These are phyloP conservation scores for Lomographa bimaculata DNA, from an alignment of 2,888 invertebrate genomes.

Conservation along the genomic window DNA sequence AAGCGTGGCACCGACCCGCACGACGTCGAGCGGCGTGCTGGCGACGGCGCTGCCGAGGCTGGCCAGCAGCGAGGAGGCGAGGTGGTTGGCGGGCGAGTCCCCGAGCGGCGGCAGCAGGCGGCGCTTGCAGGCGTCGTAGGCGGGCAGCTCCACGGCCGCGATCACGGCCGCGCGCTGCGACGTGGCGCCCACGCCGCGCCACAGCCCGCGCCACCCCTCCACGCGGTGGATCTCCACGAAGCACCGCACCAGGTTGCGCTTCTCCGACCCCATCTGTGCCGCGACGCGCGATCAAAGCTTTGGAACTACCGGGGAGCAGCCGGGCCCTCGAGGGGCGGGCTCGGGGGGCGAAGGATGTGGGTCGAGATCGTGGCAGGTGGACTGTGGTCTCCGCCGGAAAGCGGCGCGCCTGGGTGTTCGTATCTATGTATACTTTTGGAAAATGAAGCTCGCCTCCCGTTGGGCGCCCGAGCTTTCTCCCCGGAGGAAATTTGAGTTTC, in stretches of 20 bases:
- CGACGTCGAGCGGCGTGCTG: slow-evolving; percentile 96
- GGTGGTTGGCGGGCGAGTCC: slow-evolving; percentile 93
- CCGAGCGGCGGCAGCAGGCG: slow-evolving; percentile 87
- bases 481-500: too few relatives aligned
- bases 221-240: slow-evolving; percentile 91
- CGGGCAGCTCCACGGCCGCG: slow-evolving; percentile 96
- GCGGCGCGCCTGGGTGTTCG: too few relatives aligned
- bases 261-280: slow-evolving; percentile 80
- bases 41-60: slow-evolving; percentile 96
- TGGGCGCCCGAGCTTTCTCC: too few relatives aligned
- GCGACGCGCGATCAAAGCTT: too few relatives aligned
- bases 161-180: slow-evolving; percentile 96
- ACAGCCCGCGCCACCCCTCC: slow-evolving; percentile 94
- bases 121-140: slow-evolving; percentile 95
- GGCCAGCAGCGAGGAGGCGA: slow-evolving; percentile 94
- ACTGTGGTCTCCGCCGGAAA: too few relatives aligned
- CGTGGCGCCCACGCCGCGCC: slow-evolving; percentile 97
- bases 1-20: slow-evolving; percentile 85
- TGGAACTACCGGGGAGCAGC: too few relatives aligned
- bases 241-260: slow-evolving; percentile 87
- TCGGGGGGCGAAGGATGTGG: too few relatives aligned
- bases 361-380: too few relatives aligned
- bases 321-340: too few relatives aligned
- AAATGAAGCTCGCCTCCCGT: too few relatives aligned
- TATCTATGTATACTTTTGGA: too few relatives aligned